Percentiles rank a stretch among this genome's conserved stretches.
Evolutionary conservation across 1,140 invertebrate genomes (phyloP).

Genomic region (Listronotus oregonensis): DNA sequence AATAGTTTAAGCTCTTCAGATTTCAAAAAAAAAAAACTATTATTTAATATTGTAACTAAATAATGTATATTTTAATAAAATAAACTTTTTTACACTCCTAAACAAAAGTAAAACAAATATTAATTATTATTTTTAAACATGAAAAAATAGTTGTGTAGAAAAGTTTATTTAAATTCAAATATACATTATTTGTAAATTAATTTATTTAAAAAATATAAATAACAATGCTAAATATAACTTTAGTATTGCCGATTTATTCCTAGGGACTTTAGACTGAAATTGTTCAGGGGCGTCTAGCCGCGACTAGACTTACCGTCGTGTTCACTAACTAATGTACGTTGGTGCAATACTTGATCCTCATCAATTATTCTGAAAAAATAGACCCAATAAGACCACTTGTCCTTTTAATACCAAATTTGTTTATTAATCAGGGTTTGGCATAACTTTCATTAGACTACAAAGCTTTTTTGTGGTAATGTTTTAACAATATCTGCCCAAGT

Average conservation of each 20-base stretch:
- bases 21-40: background rate
- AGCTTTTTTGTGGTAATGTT: too few species aligned
- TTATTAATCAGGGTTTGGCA: conserved; percentile 28
- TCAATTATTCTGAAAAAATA: conserved; percentile 57
- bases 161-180: conserved; percentile 2
- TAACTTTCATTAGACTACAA: background rate
- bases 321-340: conserved; percentile 51
- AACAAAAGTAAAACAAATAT: background rate
- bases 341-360: conserved; percentile 55
- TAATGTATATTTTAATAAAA: background rate
- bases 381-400: conserved; percentile 52
- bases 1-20: background rate
- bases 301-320: conserved; percentile 57
- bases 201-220: conserved; percentile 12
- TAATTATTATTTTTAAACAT: too few species aligned
- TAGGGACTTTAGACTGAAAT: conserved; percentile 14
- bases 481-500: too few species aligned
- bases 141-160: background rate
- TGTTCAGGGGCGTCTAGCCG: conserved; percentile 51
- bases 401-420: conserved; percentile 18
- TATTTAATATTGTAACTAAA: background rate
- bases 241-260: conserved; percentile 7
- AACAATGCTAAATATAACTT: background rate
- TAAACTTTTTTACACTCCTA: background rate
- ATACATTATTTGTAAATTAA: conserved; percentile 4